These are phyloP conservation scores for Acanthacorydalis orientalis DNA, from an alignment of 2,888 invertebrate genomes.

Conservation along the genomic window DNA sequence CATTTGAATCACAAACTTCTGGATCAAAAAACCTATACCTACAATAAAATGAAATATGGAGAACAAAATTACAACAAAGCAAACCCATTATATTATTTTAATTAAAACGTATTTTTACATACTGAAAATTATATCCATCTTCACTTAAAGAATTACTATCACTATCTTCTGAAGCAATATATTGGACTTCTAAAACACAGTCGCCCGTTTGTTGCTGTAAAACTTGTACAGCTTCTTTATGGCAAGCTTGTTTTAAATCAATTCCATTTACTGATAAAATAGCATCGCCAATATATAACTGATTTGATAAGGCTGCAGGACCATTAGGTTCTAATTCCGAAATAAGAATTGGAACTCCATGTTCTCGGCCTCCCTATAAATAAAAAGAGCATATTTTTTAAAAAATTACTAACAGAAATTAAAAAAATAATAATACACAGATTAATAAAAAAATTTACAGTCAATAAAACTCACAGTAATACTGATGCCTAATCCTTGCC, in stretches of 20 bases:
- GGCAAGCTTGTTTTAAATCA: conserved; percentile 60
- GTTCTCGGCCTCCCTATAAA: conserved; percentile 63
- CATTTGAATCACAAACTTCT: conserved; percentile 24
- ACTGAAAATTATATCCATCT: conserved; percentile 35
- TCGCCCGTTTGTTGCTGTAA: conserved; percentile 62
- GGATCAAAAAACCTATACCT: conserved; percentile 29
- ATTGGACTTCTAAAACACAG: conserved; percentile 61
- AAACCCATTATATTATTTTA: conserved; percentile 7
- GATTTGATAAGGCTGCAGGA: conserved; percentile 56
- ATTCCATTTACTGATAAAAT: conserved; percentile 65
- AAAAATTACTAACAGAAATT: conserved; percentile 2
- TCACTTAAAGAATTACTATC: conserved; percentile 45
- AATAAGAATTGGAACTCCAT: conserved; percentile 71
- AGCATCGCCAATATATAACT: conserved; percentile 69
- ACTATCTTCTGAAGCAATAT: conserved; percentile 50
- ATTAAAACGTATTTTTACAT: neutral
- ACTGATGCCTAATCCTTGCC: conserved; percentile 69
- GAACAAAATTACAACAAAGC: neutral
- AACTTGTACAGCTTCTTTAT: conserved; percentile 65
- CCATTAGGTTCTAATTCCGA: conserved; percentile 66
- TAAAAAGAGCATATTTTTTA: neutral
- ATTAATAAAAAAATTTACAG: neutral
- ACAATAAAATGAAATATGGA: conserved; percentile 1
- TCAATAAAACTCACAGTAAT: conserved; percentile 45
- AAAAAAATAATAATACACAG: conserved; percentile 4